Evolutionary conservation across 2,113 vertebrate species (phyloP).

Genomic region (Etheostoma cragini): DNA sequence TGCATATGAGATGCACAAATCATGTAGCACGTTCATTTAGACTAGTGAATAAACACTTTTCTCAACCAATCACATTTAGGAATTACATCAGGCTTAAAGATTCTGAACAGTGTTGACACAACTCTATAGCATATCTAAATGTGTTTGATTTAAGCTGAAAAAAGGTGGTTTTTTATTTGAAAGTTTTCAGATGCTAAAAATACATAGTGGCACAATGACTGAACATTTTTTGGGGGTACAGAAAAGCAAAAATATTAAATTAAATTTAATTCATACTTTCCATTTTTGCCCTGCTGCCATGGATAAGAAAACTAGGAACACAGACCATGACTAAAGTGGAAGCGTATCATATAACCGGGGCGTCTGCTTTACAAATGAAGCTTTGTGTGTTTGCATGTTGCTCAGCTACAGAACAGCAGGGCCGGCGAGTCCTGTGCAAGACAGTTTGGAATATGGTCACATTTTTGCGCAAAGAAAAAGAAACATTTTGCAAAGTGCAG

Average conservation of each 20-base stretch:
- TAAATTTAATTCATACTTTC: slow-evolving; percentile 74
- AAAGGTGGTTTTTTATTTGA: slow-evolving; percentile 5
- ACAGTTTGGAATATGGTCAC: slow-evolving; percentile 62
- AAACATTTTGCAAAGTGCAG: slow-evolving; percentile 71
- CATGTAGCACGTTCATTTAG: neutral
- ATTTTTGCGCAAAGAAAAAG: slow-evolving; percentile 61
- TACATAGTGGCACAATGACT: slow-evolving; percentile 32
- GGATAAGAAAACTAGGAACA: slow-evolving; percentile 78
- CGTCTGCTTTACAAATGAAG: slow-evolving; percentile 82
- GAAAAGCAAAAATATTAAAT: slow-evolving; percentile 64
- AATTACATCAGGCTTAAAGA: neutral
- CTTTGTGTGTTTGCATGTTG: slow-evolving; percentile 86
- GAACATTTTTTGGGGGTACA: slow-evolving; percentile 63
- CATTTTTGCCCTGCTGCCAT: slow-evolving; percentile 68
- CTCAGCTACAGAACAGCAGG: slow-evolving; percentile 79
- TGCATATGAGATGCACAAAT: neutral
- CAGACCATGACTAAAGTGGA: slow-evolving; percentile 79
- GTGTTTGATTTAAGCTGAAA: neutral
- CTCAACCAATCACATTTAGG: neutral
- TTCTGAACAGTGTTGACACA: neutral
- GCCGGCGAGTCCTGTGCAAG: slow-evolving; percentile 62
- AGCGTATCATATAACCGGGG: slow-evolving; percentile 77
- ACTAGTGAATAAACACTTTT: slow-evolving; percentile 1
- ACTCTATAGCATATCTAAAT: slow-evolving; percentile 2
- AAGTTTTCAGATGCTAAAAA: slow-evolving; percentile 33